Conservation (phyloP, 2,113 vertebrate genomes). For the Dolichallabes microphthalmus region DNA sequence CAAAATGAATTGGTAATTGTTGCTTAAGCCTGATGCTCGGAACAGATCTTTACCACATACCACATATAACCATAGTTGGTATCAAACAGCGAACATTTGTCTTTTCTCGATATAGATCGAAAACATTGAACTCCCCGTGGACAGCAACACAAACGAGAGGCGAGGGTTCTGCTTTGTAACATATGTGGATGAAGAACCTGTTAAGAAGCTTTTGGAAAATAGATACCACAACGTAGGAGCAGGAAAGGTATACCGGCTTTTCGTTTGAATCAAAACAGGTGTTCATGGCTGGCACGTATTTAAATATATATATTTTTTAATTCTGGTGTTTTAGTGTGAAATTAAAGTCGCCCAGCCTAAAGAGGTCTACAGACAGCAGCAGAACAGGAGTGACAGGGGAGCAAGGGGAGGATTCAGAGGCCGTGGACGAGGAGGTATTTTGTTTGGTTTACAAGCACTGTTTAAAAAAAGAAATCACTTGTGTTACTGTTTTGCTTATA, state of each 20-base stretch:
- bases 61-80: too few species aligned
- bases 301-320: neutral
- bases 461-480: neutral
- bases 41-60: neutral
- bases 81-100: neutral
- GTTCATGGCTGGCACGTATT: neutral
- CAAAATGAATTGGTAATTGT: neutral
- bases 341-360: slow-evolving; percentile 90
- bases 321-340: slow-evolving; percentile 75
- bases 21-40: neutral
- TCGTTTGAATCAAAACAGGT: neutral
- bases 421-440: slow-evolving; percentile 79
- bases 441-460: neutral
- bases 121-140: slow-evolving; percentile 87
- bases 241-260: slow-evolving; percentile 76
- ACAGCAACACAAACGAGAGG: slow-evolving; percentile 86
- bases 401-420: slow-evolving; percentile 76
- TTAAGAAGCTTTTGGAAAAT: slow-evolving; percentile 85
- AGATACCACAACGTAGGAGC: slow-evolving; percentile 88
- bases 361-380: slow-evolving; percentile 86
- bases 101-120: slow-evolving; percentile 73
- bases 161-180: slow-evolving; percentile 89
- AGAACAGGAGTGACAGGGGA: slow-evolving; percentile 74
- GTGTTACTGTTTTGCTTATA: neutral
- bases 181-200: slow-evolving; percentile 83